Percentiles rank a stretch among this genome's conserved stretches.
Evolutionary conservation across 2,113 vertebrate species (phyloP).

Genomic region (Lates calcarifer): DNA sequence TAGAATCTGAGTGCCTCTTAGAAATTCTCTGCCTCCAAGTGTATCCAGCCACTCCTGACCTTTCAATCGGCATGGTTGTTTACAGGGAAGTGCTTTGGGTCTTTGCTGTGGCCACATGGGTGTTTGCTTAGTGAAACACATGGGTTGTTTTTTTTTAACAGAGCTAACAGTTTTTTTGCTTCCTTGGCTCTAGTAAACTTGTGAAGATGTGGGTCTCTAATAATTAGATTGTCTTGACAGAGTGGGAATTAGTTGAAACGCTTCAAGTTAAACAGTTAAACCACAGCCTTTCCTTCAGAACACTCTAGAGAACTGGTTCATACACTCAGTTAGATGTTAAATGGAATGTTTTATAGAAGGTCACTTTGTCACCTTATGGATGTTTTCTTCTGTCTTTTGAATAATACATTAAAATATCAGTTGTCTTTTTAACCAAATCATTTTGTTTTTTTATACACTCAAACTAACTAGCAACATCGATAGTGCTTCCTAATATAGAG

Average conservation of each 20-base stretch:
- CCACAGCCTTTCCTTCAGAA: neutral
- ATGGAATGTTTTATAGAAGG: neutral
- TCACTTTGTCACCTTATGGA: neutral
- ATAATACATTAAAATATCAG: neutral
- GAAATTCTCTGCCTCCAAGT: neutral
- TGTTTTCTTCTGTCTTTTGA: neutral
- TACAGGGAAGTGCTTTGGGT: constrained; percentile 44
- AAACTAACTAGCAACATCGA: neutral
- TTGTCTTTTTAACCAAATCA: neutral
- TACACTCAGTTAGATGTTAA: neutral
- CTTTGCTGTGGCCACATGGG: constrained; percentile 18
- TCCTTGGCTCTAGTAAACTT: constrained; percentile 13
- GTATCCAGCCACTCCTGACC: constrained; percentile 19
- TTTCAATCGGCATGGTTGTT: constrained; percentile 40
- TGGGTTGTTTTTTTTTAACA: neutral
- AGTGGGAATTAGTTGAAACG: neutral
- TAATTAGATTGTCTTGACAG: neutral
- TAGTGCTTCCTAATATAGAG: neutral
- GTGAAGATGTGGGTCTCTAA: neutral
- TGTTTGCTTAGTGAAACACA: constrained; percentile 14
- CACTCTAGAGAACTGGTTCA: too few species aligned
- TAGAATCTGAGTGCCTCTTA: constrained; percentile 34
- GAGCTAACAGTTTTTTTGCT: constrained; percentile 4
- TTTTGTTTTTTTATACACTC: neutral
- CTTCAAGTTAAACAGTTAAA: neutral